phyloP scores from a whole-genome alignment of 2,797 vertebrate genomes.

The Liasis olivaceus region DNA sequence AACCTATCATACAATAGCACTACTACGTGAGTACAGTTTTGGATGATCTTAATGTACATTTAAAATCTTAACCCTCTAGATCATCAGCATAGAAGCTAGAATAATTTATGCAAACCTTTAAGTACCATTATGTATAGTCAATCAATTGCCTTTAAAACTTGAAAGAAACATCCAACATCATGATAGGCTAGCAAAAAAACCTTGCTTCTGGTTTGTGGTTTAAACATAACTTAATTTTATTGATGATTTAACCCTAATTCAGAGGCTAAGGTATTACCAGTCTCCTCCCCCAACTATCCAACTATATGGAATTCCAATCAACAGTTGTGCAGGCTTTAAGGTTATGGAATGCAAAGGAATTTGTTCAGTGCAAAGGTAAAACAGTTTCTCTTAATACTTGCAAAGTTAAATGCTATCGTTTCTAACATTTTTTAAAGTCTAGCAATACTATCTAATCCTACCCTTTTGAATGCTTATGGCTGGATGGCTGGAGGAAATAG shows the following conservation, averaged over 20 bases:
- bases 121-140: background rate
- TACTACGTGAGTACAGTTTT: background rate
- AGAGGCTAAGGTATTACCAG: background rate
- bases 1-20: fast-evolving
- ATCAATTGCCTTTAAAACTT: background rate
- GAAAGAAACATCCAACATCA: background rate
- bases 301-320: background rate
- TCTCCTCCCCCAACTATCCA: background rate
- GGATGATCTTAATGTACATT: background rate
- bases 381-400: background rate
- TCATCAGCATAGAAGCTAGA: background rate
- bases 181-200: background rate
- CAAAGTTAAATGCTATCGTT: background rate
- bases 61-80: background rate
- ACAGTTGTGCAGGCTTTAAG: background rate
- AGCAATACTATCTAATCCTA: no score
- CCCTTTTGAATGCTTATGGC: no score
- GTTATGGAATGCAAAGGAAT: background rate
- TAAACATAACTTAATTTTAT: background rate
- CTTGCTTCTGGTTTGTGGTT: background rate
- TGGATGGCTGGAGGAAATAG: no score
- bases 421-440: background rate
- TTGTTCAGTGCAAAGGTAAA: background rate
- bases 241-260: background rate
- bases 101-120: background rate